phyloP scores from a whole-genome alignment of 2,797 vertebrate species.

The Typhlichthys eigenmanni region DNA sequence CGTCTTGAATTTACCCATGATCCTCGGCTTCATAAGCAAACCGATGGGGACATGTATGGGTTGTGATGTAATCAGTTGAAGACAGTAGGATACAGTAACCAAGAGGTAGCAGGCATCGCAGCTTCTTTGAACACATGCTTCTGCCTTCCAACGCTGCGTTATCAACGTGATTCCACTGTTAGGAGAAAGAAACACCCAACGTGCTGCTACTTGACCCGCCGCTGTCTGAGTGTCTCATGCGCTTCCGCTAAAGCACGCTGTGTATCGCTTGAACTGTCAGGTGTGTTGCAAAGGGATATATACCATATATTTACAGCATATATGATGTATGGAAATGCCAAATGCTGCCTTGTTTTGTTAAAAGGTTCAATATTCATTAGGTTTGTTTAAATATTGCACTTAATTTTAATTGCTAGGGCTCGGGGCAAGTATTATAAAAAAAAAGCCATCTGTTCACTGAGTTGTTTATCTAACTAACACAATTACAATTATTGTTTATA shows the following conservation, averaged over 20 bases:
- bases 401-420: constrained; percentile 29
- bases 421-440: constrained; percentile 31
- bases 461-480: constrained; percentile 32
- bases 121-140: constrained; percentile 53
- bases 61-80: constrained; percentile 54
- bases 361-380: constrained; percentile 33
- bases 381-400: constrained; percentile 48
- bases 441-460: constrained; percentile 57
- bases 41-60: constrained; percentile 30
- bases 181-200: constrained; percentile 49
- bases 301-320: constrained; percentile 62
- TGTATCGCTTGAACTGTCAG: constrained; percentile 66
- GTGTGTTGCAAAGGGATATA: constrained; percentile 70
- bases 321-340: constrained; percentile 76
- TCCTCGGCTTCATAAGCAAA: constrained; percentile 64
- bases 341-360: constrained; percentile 75
- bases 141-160: constrained; percentile 55
- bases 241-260: constrained; percentile 60
- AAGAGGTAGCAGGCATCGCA: constrained; percentile 42
- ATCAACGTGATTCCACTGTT: constrained; percentile 42
- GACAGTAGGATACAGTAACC: constrained; percentile 45
- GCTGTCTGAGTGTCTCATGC: constrained; percentile 40
- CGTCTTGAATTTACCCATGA: constrained; percentile 48
- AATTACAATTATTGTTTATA: constrained; percentile 48
- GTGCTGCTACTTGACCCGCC: constrained; percentile 50